A percentile compares a stretch with the other conserved stretches of the same genome.
These are phyloP conservation scores for Tribolium castaneum DNA, from an alignment of 1,140 invertebrate genomes.

Conservation along the genomic window DNA sequence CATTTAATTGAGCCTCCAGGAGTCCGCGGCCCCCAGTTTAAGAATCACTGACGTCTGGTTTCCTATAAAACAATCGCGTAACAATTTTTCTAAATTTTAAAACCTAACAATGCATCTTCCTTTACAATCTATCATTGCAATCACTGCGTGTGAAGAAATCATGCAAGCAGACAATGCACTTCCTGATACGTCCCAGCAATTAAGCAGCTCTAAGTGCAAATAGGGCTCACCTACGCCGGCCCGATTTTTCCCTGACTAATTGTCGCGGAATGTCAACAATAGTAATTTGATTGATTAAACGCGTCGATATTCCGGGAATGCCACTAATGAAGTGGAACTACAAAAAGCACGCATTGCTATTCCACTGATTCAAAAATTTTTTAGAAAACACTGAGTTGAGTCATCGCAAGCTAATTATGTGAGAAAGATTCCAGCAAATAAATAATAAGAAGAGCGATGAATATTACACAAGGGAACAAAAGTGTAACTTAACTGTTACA, in stretches of 20 bases:
- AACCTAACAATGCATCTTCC: conserved; percentile 11
- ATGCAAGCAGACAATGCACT: not conserved
- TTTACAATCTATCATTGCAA: conserved; percentile 15
- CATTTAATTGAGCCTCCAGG: no score
- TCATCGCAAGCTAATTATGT: not conserved
- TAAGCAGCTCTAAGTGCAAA: not conserved
- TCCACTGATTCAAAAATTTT: not conserved
- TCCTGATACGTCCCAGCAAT: not conserved
- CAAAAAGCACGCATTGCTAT: not conserved
- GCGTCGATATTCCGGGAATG: conserved; percentile 1
- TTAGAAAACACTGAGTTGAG: not conserved
- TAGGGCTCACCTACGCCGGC: not conserved
- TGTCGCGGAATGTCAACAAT: not conserved
- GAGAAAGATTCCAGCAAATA: not conserved
- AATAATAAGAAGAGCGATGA: not conserved
- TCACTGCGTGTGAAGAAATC: not conserved
- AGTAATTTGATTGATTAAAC: not conserved
- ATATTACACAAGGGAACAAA: not conserved
- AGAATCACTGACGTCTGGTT: no score
- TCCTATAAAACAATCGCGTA: not conserved
- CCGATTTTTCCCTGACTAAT: not conserved
- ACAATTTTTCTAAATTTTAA: not conserved
- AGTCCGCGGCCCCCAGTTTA: no score
- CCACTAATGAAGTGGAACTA: not conserved
- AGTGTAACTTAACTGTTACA: not conserved